phyloP scores from a whole-genome alignment of 1,140 invertebrate genomes.

The Drosophila nannoptera region DNA sequence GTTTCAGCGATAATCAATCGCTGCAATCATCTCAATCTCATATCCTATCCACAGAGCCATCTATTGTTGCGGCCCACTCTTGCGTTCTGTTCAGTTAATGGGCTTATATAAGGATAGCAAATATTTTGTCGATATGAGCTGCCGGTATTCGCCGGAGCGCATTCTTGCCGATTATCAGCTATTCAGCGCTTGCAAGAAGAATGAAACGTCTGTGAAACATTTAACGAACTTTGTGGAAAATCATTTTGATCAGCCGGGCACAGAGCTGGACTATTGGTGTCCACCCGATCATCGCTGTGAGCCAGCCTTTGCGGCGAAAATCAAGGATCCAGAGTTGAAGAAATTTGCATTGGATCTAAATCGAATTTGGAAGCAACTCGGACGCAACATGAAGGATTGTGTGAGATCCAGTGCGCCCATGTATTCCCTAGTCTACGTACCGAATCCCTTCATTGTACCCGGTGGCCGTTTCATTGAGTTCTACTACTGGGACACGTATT shows the following conservation, averaged over 20 bases:
- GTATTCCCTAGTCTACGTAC: conserved; percentile 93
- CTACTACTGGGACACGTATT: conserved; percentile 97
- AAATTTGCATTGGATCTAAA: conserved; percentile 85
- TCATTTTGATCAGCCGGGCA: conserved; percentile 86
- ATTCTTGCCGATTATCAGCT: conserved; percentile 84
- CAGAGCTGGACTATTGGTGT: conserved; percentile 87
- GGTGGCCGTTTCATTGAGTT: conserved; percentile 93
- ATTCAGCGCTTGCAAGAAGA: conserved; percentile 83
- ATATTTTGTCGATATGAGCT: conserved; percentile 93
- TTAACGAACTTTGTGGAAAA: conserved; percentile 83
- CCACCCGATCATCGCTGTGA: conserved; percentile 87
- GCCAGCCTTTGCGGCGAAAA: conserved; percentile 83
- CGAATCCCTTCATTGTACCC: conserved; percentile 93
- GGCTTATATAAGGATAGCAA: conserved; percentile 91
- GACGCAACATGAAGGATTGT: conserved; percentile 88
- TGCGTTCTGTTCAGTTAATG: conserved; percentile 89
- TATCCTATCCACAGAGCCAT: conserved; percentile 82
- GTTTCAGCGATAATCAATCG: not conserved
- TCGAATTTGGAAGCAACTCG: conserved; percentile 89
- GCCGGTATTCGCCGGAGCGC: conserved; percentile 83
- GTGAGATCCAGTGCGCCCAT: conserved; percentile 85
- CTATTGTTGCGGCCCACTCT: conserved; percentile 89
- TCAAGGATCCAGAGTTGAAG: conserved; percentile 84
- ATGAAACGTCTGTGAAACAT: conserved; percentile 81
- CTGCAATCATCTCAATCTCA: no score